A percentile compares a stretch with the other conserved stretches of the same genome.
These are phyloP conservation scores for Chrysoperla carnea DNA, from an alignment of 1,140 invertebrate species.

Conservation along the genomic window DNA sequence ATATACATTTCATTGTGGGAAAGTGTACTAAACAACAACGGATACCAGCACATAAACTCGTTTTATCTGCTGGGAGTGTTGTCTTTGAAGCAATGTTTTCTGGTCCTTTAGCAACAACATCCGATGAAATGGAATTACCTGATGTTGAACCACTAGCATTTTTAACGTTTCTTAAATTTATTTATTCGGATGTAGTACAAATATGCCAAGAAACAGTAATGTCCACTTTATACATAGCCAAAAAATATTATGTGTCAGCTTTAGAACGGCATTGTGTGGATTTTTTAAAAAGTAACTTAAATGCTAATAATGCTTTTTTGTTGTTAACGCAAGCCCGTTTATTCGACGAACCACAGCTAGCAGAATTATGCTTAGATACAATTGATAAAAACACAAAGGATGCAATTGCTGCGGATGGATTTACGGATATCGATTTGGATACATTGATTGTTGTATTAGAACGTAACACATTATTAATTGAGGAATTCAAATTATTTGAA, in stretches of 20 bases:
- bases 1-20: slow-evolving; percentile 66
- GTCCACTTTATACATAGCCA: slow-evolving; percentile 72
- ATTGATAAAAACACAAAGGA: slow-evolving; percentile 77
- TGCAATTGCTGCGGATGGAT: slow-evolving; percentile 66
- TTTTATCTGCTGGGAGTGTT: slow-evolving; percentile 62
- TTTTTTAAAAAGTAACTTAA: slow-evolving; percentile 62
- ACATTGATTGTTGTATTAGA: slow-evolving; percentile 65
- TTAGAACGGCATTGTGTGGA: slow-evolving; percentile 73
- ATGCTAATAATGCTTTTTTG: slow-evolving; percentile 70
- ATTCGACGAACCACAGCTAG: slow-evolving; percentile 67
- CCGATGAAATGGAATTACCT: slow-evolving; percentile 61
- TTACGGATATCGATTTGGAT: slow-evolving; percentile 72
- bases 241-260: slow-evolving; percentile 72
- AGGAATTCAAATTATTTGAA: slow-evolving; percentile 67
- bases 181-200: slow-evolving; percentile 70
- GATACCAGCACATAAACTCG: slow-evolving; percentile 72
- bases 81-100: slow-evolving; percentile 85
- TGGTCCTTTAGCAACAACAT: slow-evolving; percentile 43
- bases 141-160: slow-evolving; percentile 71
- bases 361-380: slow-evolving; percentile 61
- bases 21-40: slow-evolving; percentile 44
- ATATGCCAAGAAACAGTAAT: slow-evolving; percentile 76
- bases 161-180: slow-evolving; percentile 48
- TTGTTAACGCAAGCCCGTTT: slow-evolving; percentile 59
- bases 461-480: slow-evolving; percentile 64